Evolutionary conservation across 2,113 vertebrate genomes (phyloP).

Genomic region (Mola mola): DNA sequence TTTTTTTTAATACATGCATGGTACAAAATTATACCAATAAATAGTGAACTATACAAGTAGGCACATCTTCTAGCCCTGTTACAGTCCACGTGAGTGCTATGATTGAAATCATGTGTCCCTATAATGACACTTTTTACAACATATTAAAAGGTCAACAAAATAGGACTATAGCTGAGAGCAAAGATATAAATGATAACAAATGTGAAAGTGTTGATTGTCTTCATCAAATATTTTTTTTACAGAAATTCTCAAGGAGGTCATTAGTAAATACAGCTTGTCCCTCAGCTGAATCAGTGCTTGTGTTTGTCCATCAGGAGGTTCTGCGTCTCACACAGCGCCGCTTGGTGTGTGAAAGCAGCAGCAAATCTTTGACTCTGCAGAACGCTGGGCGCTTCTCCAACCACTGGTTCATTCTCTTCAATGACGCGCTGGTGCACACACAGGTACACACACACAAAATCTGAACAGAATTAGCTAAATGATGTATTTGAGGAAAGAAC

Average conservation of each 20-base stretch:
- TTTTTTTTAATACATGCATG: no score
- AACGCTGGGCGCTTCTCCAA: constrained; percentile 94
- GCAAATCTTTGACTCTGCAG: constrained; percentile 89
- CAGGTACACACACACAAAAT: constrained; percentile 82
- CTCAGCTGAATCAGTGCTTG: background rate
- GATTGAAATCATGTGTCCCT: no score
- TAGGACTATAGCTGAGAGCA: no score
- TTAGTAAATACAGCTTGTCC: background rate
- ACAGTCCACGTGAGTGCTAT: no score
- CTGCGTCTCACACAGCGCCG: constrained; percentile 90
- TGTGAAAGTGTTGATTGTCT: background rate
- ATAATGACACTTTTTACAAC: no score
- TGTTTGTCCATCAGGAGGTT: constrained; percentile 82
- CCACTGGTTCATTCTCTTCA: constrained; percentile 98
- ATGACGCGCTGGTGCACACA: constrained; percentile 93
- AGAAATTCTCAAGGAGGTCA: background rate
- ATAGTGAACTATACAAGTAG: no score
- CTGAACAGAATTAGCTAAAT: no score
- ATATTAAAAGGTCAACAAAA: no score
- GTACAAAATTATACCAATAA: no score
- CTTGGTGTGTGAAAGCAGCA: constrained; percentile 93
- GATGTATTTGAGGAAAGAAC: no score
- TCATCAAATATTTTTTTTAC: background rate
- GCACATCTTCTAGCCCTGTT: no score
- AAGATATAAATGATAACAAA: background rate